Evolutionary conservation across 1,140 invertebrate species (phyloP).

Genomic region (Gonatopus flavifemur): DNA sequence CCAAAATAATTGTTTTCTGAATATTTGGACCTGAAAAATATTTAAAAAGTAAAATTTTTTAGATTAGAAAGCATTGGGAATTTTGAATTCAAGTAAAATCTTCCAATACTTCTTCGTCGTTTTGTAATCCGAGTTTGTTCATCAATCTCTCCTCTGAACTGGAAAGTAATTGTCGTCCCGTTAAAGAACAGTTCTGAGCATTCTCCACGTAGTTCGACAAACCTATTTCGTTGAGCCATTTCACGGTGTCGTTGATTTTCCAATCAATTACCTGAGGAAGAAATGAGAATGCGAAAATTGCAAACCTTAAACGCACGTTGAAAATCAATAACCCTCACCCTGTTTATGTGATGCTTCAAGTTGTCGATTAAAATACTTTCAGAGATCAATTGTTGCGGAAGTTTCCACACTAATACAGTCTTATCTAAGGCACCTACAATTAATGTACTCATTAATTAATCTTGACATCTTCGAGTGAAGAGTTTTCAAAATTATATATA

Average conservation of each 20-base stretch:
- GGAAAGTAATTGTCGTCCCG: slow-evolving; percentile 64
- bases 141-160: slow-evolving; percentile 60
- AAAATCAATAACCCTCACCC: slow-evolving; percentile 23
- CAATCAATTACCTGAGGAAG: slow-evolving; percentile 56
- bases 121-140: slow-evolving; percentile 55
- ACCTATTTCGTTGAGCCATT: slow-evolving; percentile 66
- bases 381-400: slow-evolving; percentile 60
- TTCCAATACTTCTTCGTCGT: slow-evolving; percentile 36
- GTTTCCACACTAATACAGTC: slow-evolving; percentile 60
- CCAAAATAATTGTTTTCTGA: slow-evolving; percentile 58
- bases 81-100: slow-evolving; percentile 1
- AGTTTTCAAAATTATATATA: not conserved
- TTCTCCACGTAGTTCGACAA: slow-evolving; percentile 57
- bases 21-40: slow-evolving; percentile 18
- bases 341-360: slow-evolving; percentile 41
- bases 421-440: slow-evolving; percentile 58
- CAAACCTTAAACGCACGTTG: not conserved
- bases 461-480: not conserved
- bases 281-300: not conserved
- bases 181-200: slow-evolving; percentile 58
- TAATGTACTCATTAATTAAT: slow-evolving; percentile 1
- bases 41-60: not conserved
- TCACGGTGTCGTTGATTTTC: slow-evolving; percentile 63
- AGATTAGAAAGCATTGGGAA: not conserved
- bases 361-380: slow-evolving; percentile 44